Base-by-base conservation (phyloP, 2,797 vertebrate genomes). In the Kryptolebias ocellatus region DNA sequence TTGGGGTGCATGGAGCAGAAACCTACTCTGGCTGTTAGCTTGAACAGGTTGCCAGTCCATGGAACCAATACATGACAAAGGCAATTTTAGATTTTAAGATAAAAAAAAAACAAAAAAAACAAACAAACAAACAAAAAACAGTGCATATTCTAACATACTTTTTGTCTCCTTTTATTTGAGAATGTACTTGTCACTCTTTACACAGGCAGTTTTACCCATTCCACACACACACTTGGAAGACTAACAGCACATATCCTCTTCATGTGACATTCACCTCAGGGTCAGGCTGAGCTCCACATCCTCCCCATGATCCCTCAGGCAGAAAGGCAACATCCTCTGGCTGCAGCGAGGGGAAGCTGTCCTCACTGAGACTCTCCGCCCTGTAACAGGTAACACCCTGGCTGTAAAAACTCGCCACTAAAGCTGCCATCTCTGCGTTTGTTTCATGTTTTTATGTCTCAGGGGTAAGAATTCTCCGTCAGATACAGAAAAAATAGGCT, bases 231-330 rank as follows among this genome's bases (percentile, higher is more conserved):
- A 42, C 10, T 53, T 61, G 10, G 37, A 49, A 75, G 73, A 86
- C 80, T 87, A 86, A 84, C 85, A 75, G 78, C 73, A 76, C 84
- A 85, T 79, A 90, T 90, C 89, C 86, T 90, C 76, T 85, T 53
- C 76, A 72, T 84, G 86, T 89, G 85, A 86, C 86, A 84, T 65
- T 70, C 76, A 83, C 77, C 86, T 89, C 52, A 2, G 60, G 81
- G 79, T 66, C 64, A 24, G 64, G 54, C 78, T 59, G 55, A 60
- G 73, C 72, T 84, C 63, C 81, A 83, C 68, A 90, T 92, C 90
- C 91, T 90, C 84, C 74, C 68, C 60, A 29, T 70, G 70, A 84
- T 88, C 78, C 81, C 57, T 77, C 56, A 20, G 3, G 69, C 79
- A 37, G 78, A 82, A 79, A 69, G 64, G 73, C 58, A 73, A 91